Percentiles rank a stretch among this genome's conserved stretches.
Evolutionary conservation across 1,140 invertebrate genomes (phyloP).

Genomic region (Ceratina japonica): DNA sequence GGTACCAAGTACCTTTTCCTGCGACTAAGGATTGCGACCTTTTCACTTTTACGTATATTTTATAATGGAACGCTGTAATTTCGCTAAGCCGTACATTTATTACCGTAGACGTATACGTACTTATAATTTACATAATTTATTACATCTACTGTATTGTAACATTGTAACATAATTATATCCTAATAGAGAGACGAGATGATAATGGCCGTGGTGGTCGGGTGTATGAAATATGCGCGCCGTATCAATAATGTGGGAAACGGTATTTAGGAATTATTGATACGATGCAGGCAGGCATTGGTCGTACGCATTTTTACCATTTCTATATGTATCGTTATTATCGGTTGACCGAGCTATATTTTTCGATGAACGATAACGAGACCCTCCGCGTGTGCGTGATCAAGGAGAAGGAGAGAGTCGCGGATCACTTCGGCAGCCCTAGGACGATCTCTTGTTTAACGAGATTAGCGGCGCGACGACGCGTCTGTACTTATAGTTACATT

Average conservation of each 20-base stretch:
- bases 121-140: constrained; percentile 32
- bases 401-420: constrained; percentile 19
- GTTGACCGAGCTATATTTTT: constrained; percentile 7
- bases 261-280: constrained; percentile 24
- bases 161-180: constrained; percentile 32
- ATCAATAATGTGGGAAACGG: not conserved
- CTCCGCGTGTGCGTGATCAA: constrained; percentile 11
- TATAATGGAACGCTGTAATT: constrained; percentile 9
- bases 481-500: not conserved
- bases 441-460: not conserved
- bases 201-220: not conserved
- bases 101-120: constrained; percentile 21
- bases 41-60: constrained; percentile 31
- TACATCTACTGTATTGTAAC: constrained; percentile 23
- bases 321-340: not conserved
- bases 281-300: not conserved
- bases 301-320: constrained; percentile 16
- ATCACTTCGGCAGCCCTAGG: constrained; percentile 42
- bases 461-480: not conserved
- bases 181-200: not conserved
- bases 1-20: not conserved
- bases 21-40: not conserved
- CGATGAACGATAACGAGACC: not conserved
- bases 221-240: not conserved
- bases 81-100: constrained; percentile 28